Evolutionary conservation across 30 jellyfish, hydroid and myxozoan genomes (phyloP).

Genomic region (Turritopsis rubra): DNA sequence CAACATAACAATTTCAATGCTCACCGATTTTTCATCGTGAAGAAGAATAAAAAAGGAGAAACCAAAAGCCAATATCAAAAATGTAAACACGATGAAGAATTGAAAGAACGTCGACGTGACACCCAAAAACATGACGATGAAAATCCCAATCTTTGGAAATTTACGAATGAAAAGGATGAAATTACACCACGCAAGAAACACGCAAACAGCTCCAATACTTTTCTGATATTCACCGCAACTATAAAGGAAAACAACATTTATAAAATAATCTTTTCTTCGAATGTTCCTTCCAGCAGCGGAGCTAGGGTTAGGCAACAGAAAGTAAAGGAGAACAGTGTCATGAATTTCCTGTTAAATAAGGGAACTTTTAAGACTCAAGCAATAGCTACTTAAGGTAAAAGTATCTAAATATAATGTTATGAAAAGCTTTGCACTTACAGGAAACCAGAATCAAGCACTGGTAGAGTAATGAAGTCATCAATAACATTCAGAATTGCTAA

Average conservation of each 20-base stretch:
- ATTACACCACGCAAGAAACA: conserved; percentile 73
- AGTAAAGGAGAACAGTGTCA: too few species aligned
- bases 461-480: conserved; percentile 59
- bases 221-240: conserved; percentile 76
- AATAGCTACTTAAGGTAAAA: too few species aligned
- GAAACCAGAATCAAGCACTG: conserved; percentile 24
- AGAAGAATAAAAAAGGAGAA: conserved; percentile 55
- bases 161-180: conserved; percentile 59
- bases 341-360: background rate
- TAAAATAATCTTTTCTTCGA: too few species aligned
- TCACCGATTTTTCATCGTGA: conserved; percentile 22
- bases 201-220: conserved; percentile 64
- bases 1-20: too few species aligned
- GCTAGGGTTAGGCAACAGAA: too few species aligned
- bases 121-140: conserved; percentile 72
- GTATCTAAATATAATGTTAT: too few species aligned
- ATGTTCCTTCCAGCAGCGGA: too few species aligned
- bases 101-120: conserved; percentile 63
- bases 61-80: conserved; percentile 71
- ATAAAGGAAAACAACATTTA: background rate
- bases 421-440: too few species aligned
- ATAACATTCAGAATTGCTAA: conserved; percentile 66
- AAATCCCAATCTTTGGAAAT: conserved; percentile 78
- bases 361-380: background rate
- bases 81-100: conserved; percentile 66